Evolutionary conservation across 2,888 invertebrate species (phyloP).

Genomic region (Fissipunctia ypsillon): DNA sequence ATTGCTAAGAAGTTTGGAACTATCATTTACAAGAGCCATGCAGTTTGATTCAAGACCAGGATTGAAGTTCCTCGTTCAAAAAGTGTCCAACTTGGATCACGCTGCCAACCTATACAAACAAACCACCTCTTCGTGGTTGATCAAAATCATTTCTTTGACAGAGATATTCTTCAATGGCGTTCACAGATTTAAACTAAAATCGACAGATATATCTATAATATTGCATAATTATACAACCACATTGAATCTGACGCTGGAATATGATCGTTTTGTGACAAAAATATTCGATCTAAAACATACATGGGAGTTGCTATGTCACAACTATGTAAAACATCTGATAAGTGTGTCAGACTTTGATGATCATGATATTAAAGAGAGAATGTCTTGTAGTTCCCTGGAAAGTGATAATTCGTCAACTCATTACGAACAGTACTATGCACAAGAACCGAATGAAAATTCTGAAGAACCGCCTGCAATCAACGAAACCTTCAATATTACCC

Average conservation of each 20-base stretch:
- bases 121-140: slow-evolving; percentile 97
- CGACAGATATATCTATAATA: slow-evolving; percentile 91
- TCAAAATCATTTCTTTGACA: slow-evolving; percentile 96
- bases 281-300: slow-evolving; percentile 91
- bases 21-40: slow-evolving; percentile 95
- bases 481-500: slow-evolving; percentile 52
- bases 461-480: slow-evolving; percentile 63
- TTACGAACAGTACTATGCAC: slow-evolving; percentile 82
- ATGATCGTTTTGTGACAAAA: slow-evolving; percentile 91
- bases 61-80: slow-evolving; percentile 97
- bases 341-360: slow-evolving; percentile 85
- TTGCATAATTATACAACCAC: slow-evolving; percentile 90
- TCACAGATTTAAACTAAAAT: slow-evolving; percentile 91
- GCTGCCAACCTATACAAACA: slow-evolving; percentile 98
- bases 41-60: slow-evolving; percentile 98
- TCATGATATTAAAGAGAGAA: slow-evolving; percentile 78
- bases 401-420: slow-evolving; percentile 84
- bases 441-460: slow-evolving; percentile 64
- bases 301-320: slow-evolving; percentile 91
- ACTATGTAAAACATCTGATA: slow-evolving; percentile 88
- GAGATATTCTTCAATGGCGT: slow-evolving; percentile 95
- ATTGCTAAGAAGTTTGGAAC: slow-evolving; percentile 94
- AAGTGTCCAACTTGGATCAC: slow-evolving; percentile 96
- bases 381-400: slow-evolving; percentile 84
- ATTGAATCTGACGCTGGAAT: slow-evolving; percentile 88